Conservation (phyloP, 2,888 invertebrate species). For the Euphydryas editha region DNA sequence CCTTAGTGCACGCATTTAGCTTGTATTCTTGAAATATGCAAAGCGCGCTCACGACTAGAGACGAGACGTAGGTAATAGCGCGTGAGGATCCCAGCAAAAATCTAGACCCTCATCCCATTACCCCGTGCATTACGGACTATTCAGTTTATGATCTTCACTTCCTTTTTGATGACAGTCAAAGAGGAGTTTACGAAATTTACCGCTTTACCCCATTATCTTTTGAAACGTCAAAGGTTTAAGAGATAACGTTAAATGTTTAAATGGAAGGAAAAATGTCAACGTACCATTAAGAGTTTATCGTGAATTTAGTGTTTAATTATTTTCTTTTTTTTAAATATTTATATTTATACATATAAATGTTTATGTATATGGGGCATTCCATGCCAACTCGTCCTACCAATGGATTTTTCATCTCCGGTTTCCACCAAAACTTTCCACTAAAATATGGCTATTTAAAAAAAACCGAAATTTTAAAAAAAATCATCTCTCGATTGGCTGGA, state of each 20-base stretch:
- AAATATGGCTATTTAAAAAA: too few species aligned
- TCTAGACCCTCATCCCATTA: constrained; percentile 55
- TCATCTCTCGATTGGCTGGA: too few species aligned
- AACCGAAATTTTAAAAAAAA: too few species aligned
- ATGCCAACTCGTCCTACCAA: too few species aligned
- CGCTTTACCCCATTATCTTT: constrained; percentile 7
- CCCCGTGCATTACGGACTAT: constrained; percentile 55
- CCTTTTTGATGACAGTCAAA: constrained; percentile 40
- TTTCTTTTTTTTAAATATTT: too few species aligned
- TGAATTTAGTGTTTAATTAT: background rate
- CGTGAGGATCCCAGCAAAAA: constrained; percentile 70
- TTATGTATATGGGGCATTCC: too few species aligned
- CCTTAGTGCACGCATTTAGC: constrained; percentile 73
- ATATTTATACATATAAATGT: too few species aligned
- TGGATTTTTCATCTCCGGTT: too few species aligned
- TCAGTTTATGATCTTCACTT: constrained; percentile 51
- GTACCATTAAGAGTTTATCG: background rate
- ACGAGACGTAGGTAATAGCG: constrained; percentile 64
- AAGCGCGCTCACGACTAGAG: constrained; percentile 75
- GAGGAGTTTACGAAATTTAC: constrained; percentile 25
- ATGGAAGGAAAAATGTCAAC: background rate
- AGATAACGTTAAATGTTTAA: background rate
- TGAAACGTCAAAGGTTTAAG: constrained; percentile 6
- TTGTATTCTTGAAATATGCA: constrained; percentile 78
- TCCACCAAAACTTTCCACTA: too few species aligned